Evolutionary conservation across 1,140 invertebrate species (phyloP), one percentile per base, ranked within the genome.

Genomic region (Arion vulgaris): DNA sequence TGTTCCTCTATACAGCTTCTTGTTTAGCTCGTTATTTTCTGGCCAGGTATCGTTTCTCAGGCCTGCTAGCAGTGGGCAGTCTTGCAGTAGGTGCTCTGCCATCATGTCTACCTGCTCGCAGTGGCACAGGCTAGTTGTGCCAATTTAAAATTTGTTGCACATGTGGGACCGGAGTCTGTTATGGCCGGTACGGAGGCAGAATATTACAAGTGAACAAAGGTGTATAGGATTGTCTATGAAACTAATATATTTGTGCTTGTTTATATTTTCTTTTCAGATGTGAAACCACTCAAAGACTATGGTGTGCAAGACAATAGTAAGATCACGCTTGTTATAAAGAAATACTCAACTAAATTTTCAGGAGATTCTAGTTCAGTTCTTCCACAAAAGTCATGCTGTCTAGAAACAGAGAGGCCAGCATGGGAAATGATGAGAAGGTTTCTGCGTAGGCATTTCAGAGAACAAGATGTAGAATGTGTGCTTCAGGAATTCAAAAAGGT

Each of bases 401-500:
- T 34, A n/a, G n/a, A 80, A 51, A 15, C 66, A n/a, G 62, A 71
- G 66, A 41, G 39, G 19, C 68, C 62, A 4, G 78, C 71, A 23
- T 92, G 89, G 88, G 86, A 89, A 28, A 89, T 90, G 85, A 73
- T 92, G 57, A 74, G 84, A 32, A 83, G 82, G 0, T 89, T 90
- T 72, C 84, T 92, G 34, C 83, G 86, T 76, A 88, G 91, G 85
- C 90, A 92, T 86, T 92, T 91, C 83, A 87, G 86, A 38, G 86
- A 87, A 76, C 81, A 81, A 74, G 91, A 92, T 89, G 89, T 90
- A 38, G 85, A 87, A 28, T 90, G 90, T 83, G 89, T 92, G n/a
- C 78, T 92, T 45, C 85, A 84, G 69, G 89, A 91, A 83, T 92
- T 92, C 83, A 87, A 88, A 85, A 91, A 90, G 87, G 91, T 92